phyloP scores from a whole-genome alignment of 2,888 invertebrate genomes.

The Bursaphelenchus okinawaensis region DNA sequence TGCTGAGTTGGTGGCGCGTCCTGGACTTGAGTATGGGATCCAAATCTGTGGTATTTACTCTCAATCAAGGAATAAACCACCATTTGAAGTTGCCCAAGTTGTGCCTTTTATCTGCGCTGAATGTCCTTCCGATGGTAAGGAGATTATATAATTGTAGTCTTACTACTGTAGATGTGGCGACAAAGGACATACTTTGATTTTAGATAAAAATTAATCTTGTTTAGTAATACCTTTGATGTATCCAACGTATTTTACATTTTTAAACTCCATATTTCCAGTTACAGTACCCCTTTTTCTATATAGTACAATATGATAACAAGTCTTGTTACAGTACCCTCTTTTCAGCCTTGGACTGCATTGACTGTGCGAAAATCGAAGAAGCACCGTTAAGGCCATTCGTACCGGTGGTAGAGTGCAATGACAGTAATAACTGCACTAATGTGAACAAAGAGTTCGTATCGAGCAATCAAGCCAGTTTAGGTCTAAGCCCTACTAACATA shows the following conservation, averaged over 20 bases:
- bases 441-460: slow-evolving; percentile 4
- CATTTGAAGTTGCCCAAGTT: slow-evolving; percentile 45
- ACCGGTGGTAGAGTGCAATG: not conserved
- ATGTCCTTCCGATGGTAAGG: slow-evolving; percentile 34
- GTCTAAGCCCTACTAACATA: not conserved
- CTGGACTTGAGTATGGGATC: slow-evolving; percentile 43
- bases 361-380: slow-evolving; percentile 38
- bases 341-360: slow-evolving; percentile 27
- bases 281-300: too few relatives aligned
- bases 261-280: too few relatives aligned
- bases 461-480: slow-evolving; percentile 1
- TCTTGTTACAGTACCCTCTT: not conserved
- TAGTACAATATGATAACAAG: too few relatives aligned
- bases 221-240: not conserved
- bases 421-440: slow-evolving; percentile 16
- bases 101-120: slow-evolving; percentile 43
- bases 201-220: too few relatives aligned
- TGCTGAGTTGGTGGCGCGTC: slow-evolving; percentile 35
- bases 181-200: too few relatives aligned
- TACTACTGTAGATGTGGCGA: too few relatives aligned
- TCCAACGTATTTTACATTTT: not conserved
- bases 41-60: slow-evolving; percentile 35
- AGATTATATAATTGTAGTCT: too few relatives aligned
- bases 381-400: slow-evolving; percentile 8
- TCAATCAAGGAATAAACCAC: slow-evolving; percentile 23